These are phyloP conservation scores for Thymelicus lineola DNA, from an alignment of 2,888 invertebrate species.

Conservation along the genomic window DNA sequence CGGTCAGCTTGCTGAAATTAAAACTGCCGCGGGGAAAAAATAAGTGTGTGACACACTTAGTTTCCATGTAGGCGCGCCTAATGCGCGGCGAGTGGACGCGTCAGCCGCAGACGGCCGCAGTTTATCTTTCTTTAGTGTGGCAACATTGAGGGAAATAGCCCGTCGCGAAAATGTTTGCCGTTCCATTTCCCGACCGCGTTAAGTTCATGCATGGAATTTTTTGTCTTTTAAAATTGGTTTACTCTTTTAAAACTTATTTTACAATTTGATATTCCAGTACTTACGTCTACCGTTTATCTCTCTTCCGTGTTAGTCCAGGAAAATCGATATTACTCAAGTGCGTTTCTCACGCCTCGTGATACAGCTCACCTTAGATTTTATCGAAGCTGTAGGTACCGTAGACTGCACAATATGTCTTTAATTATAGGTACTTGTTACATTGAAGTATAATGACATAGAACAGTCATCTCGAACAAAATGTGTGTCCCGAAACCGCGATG, in stretches of 20 bases:
- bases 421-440: too few relatives aligned
- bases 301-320: background rate
- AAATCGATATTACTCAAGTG: too few relatives aligned
- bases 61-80: conserved; percentile 76
- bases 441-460: too few relatives aligned
- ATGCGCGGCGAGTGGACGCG: conserved; percentile 79
- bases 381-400: too few relatives aligned
- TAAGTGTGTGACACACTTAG: conserved; percentile 79
- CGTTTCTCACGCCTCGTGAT: too few relatives aligned
- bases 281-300: background rate
- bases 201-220: conserved; percentile 32
- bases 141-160: conserved; percentile 73
- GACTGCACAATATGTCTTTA: too few relatives aligned
- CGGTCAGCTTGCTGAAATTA: conserved; percentile 80
- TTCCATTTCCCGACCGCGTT: conserved; percentile 55
- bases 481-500: too few relatives aligned
- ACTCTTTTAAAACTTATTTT: conserved; percentile 25
- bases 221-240: conserved; percentile 34
- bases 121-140: conserved; percentile 79
- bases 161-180: conserved; percentile 72
- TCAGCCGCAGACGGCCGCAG: conserved; percentile 74
- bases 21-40: conserved; percentile 79
- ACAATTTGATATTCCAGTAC: conserved; percentile 20
- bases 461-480: too few relatives aligned
- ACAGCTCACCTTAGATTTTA: too few relatives aligned